Percentiles rank a stretch among this genome's conserved stretches.
These are phyloP conservation scores for Papilio glaucus DNA, from an alignment of 1,140 invertebrate species.

Conservation along the genomic window DNA sequence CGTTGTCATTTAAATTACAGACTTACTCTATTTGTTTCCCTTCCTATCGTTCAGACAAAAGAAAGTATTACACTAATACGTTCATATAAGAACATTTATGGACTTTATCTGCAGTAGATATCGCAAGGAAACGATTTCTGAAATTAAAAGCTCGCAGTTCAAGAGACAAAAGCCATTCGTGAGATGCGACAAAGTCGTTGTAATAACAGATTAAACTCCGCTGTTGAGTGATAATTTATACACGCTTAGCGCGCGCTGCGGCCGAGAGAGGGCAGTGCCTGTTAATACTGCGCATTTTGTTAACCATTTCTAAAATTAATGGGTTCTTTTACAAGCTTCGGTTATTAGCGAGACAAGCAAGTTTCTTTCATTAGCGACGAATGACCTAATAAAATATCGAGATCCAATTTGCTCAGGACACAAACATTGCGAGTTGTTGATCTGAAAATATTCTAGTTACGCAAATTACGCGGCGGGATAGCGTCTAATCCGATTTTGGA, in stretches of 20 bases:
- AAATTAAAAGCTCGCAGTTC: slow-evolving; percentile 10
- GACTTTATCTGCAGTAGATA: too few relatives aligned
- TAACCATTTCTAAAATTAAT: neutral
- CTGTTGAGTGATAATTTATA: slow-evolving; percentile 1
- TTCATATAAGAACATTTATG: too few relatives aligned
- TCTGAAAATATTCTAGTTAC: neutral
- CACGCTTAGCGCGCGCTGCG: slow-evolving; percentile 2
- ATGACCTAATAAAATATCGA: neutral
- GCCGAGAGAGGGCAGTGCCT: neutral
- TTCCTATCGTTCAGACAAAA: too few relatives aligned
- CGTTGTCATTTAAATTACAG: too few relatives aligned
- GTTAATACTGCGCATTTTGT: neutral
- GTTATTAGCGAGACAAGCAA: neutral
- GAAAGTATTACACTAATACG: too few relatives aligned
- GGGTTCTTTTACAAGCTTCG: neutral
- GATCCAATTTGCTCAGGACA: neutral
- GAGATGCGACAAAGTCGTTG: slow-evolving; percentile 15
- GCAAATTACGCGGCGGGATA: slow-evolving; percentile 4
- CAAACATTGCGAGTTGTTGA: neutral
- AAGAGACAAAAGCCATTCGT: slow-evolving; percentile 20
- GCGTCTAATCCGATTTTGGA: slow-evolving; percentile 4
- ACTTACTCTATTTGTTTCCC: too few relatives aligned
- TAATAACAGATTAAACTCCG: slow-evolving; percentile 9
- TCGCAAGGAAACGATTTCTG: neutral
- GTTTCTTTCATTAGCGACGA: too few relatives aligned